phyloP scores from a whole-genome alignment of 2,797 vertebrate genomes.

The Poecile montanus region DNA sequence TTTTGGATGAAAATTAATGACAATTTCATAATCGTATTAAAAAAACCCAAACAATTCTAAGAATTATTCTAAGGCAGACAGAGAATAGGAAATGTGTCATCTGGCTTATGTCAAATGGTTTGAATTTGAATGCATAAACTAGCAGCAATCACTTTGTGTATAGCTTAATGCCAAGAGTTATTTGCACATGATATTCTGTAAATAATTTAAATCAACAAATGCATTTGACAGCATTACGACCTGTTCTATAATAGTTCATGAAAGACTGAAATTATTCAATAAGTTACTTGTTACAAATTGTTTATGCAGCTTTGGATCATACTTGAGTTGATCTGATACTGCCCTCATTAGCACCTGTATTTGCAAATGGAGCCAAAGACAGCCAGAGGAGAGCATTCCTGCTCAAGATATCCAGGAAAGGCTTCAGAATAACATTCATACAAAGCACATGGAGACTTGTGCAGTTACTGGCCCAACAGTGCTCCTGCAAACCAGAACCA shows the following conservation, averaged over 20 bases:
- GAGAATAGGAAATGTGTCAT: constrained; percentile 22
- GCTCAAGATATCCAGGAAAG: neutral
- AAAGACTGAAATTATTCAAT: constrained; percentile 2
- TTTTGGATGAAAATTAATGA: neutral
- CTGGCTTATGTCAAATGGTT: neutral
- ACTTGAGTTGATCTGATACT: neutral
- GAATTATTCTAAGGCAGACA: constrained; percentile 7
- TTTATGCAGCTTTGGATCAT: neutral
- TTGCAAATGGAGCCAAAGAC: neutral
- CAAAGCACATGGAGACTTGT: neutral
- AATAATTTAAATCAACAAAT: constrained; percentile 30
- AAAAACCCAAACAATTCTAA: neutral
- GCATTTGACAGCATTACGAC: neutral
- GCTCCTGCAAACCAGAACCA: neutral
- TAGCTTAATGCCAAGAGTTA: neutral
- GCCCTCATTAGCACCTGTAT: neutral
- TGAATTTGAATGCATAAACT: neutral
- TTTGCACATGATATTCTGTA: neutral
- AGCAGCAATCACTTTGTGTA: neutral
- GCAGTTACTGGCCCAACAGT: neutral
- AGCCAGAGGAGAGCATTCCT: neutral
- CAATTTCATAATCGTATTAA: neutral
- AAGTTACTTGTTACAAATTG: neutral
- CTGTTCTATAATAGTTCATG: neutral
- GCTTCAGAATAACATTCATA: neutral